Conservation (phyloP, 2,797 vertebrate species). For the Limnodromus scolopaceus region DNA sequence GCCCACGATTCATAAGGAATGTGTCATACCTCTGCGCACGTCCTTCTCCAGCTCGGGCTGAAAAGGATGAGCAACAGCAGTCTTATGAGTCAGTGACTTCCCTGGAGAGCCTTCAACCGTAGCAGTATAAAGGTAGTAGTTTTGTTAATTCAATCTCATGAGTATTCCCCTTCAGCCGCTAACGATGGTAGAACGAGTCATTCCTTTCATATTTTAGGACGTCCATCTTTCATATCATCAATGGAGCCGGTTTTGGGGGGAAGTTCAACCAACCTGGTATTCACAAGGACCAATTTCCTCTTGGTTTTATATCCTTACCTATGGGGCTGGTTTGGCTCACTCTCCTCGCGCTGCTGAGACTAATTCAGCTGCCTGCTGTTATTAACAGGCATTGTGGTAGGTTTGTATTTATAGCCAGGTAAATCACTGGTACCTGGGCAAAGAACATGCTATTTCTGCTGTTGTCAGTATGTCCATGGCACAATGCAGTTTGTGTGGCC, state of each 20-base stretch:
- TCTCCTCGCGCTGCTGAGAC: rapidly evolving
- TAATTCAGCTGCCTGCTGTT: not conserved
- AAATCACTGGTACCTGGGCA: not conserved
- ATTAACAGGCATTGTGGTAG: not conserved
- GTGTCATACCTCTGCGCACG: not conserved
- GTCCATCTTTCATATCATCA: not conserved
- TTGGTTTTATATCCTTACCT: not conserved
- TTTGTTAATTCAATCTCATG: not conserved
- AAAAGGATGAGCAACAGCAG: not conserved
- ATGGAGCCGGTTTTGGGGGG: rapidly evolving
- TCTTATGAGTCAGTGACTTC: conserved; percentile 15
- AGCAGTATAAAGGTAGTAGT: not conserved
- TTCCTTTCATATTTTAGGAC: not conserved
- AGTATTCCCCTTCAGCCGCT: not conserved
- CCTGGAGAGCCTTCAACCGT: not conserved
- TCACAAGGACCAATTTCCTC: not conserved
- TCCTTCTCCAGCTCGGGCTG: not conserved
- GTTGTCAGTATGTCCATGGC: not conserved
- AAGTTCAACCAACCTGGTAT: not conserved
- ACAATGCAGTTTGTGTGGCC: not conserved
- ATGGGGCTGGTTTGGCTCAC: rapidly evolving
- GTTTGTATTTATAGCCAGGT: not conserved
- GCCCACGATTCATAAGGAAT: not conserved
- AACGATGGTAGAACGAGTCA: rapidly evolving
- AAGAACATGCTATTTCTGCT: not conserved